Base-by-base conservation (phyloP, 2,797 vertebrate genomes). In the Hydrocynus forskahlii region DNA sequence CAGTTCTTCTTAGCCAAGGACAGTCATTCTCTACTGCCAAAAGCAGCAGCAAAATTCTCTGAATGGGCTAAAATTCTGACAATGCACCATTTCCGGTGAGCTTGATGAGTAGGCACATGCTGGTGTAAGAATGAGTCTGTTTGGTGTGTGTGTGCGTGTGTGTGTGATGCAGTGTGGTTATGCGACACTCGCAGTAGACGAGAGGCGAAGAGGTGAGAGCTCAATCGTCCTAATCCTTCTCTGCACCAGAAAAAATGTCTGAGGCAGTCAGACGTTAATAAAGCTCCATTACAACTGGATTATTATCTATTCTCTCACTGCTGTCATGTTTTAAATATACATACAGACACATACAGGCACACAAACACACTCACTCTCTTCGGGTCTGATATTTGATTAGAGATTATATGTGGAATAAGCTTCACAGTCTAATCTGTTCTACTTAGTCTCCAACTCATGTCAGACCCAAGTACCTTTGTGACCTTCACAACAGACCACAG, bases 91-190 rank as follows among this genome's bases (percentile, higher is more conserved):
- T 76, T 70, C 45, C 6, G 12, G 57, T 45, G 50, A 60, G 19
- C 7, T 21, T 76, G 66, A 70, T 63, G 55, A 81, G 29, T 55
- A 62, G 54, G n/a, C 25, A n/a, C 80, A 76, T 29, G 23, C 67
- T 60, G 23, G 2, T 54, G 45, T 54, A n/a, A 45, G 35, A 35
- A 4, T 35, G 35, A 35, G 52, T 74, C 7, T 40, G 72, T 60
- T 35, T 35, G 2, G 74, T 35, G 40, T 76, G 57, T n/a, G 60
- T 66, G 40, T 29, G 59, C n/a, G 60, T n/a, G 9, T 7, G 57
- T 48, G 50, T 35, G 43, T 43, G 48, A 50, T 10, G 19, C 62
- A 50, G 14, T 75, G 45, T 83, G 64, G 45, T 78, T 62, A 75
- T 29, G 54, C n/a, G 54, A 50, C 43, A 52, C 0, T 25, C 10